phyloP scores from a whole-genome alignment of 92 coral and sea anemone genomes.

The Palythoa grandis region DNA sequence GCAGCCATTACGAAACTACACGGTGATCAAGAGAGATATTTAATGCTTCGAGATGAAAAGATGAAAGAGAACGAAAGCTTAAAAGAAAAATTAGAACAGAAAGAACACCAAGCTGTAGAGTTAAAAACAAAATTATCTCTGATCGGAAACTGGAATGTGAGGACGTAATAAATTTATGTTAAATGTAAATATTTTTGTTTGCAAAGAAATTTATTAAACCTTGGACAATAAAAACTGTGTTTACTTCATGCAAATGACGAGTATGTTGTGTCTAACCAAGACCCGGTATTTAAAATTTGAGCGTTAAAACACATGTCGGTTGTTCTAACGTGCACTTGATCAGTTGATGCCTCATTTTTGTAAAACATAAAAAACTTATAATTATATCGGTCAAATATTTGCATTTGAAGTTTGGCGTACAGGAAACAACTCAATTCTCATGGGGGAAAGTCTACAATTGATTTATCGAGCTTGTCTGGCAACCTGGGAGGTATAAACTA shows the following conservation, averaged over 20 bases:
- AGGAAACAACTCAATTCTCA: not conserved
- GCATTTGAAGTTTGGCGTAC: not conserved
- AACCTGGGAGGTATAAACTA: not conserved
- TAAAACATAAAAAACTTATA: not conserved
- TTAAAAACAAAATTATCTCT: slow-evolving; percentile 28
- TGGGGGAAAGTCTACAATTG: not conserved
- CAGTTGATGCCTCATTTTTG: not conserved
- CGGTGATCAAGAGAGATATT: slow-evolving; percentile 32
- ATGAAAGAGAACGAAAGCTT: slow-evolving; percentile 17
- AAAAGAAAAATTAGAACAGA: slow-evolving; percentile 21
- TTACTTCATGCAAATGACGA: not conserved
- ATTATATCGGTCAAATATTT: not conserved
- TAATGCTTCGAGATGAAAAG: slow-evolving; percentile 29
- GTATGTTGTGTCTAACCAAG: not conserved
- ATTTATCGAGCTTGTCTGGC: not conserved
- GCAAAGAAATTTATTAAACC: not conserved
- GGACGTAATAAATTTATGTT: slow-evolving; percentile 10
- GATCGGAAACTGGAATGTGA: slow-evolving; percentile 37
- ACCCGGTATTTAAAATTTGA: not conserved
- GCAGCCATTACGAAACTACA: slow-evolving; percentile 27
- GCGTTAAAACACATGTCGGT: not conserved
- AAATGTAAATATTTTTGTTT: not conserved
- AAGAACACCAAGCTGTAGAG: slow-evolving; percentile 39
- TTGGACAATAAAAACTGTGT: not conserved
- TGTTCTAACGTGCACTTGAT: not conserved